Evolutionary conservation across 2,888 invertebrate species (phyloP).

Genomic region (Caenorhabditis sp.): DNA sequence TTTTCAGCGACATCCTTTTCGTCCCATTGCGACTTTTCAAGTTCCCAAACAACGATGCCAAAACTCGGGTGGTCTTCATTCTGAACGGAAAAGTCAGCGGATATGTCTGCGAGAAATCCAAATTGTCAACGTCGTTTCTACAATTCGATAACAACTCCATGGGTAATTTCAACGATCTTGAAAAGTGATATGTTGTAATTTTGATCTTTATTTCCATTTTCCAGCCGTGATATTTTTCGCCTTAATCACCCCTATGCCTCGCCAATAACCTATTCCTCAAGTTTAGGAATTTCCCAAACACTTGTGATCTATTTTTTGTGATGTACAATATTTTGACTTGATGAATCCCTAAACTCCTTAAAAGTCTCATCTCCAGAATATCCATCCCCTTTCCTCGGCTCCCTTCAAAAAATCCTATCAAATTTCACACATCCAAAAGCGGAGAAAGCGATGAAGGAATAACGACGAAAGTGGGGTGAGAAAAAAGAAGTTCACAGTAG

Average conservation of each 20-base stretch:
- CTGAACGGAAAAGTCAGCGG: not conserved
- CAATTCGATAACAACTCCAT: not conserved
- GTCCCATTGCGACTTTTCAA: not conserved
- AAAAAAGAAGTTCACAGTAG: constrained; percentile 25
- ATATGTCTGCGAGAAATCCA: not conserved
- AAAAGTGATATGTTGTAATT: no score
- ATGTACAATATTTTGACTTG: no score
- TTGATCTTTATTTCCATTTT: no score
- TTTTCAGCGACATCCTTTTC: not conserved
- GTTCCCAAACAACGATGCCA: not conserved
- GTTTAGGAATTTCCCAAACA: no score
- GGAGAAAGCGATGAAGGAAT: not conserved
- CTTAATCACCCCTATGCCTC: no score
- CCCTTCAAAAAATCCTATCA: constrained; percentile 40
- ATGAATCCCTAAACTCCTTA: not conserved
- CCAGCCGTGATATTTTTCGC: no score
- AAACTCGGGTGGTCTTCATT: not conserved
- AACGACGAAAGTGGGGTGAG: constrained; percentile 19
- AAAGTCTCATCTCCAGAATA: not conserved
- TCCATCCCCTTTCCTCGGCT: no score
- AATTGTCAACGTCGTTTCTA: not conserved
- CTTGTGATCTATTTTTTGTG: not conserved
- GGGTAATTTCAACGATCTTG: not conserved
- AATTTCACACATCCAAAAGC: constrained; percentile 43
- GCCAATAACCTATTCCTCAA: no score